phyloP scores from a whole-genome alignment of 2,113 vertebrate species.

The Plecotus auritus region DNA sequence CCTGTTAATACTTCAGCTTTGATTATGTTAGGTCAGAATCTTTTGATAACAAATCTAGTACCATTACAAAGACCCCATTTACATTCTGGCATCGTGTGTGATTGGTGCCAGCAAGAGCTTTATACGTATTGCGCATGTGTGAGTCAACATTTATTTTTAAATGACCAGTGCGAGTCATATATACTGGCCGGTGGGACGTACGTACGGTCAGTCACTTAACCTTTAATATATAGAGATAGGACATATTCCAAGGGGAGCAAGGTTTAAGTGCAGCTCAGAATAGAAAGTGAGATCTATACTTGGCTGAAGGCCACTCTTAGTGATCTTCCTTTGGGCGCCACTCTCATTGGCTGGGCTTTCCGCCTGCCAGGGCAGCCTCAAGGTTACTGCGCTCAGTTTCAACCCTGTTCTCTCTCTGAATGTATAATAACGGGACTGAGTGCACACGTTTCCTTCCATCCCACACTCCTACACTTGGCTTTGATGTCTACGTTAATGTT shows the following conservation, averaged over 20 bases:
- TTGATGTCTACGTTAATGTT: not conserved
- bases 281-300: conserved; percentile 52
- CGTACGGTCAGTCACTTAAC: no score
- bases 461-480: not conserved
- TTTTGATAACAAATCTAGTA: no score
- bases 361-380: not conserved
- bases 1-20: no score
- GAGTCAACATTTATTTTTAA: no score
- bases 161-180: no score
- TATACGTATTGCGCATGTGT: no score
- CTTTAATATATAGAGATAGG: not conserved
- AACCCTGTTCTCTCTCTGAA: not conserved
- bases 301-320: not conserved
- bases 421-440: not conserved
- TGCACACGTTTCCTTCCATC: not conserved
- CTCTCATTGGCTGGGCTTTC: not conserved
- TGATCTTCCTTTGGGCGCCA: not conserved
- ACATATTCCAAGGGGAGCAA: not conserved
- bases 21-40: no score
- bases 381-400: conserved; percentile 13
- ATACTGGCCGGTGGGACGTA: no score
- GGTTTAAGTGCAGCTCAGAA: conserved; percentile 53
- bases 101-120: no score
- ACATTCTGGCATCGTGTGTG: no score
- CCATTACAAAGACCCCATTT: no score